These are phyloP conservation scores for Nycteola revayana DNA, from an alignment of 2,888 invertebrate species.

Conservation along the genomic window DNA sequence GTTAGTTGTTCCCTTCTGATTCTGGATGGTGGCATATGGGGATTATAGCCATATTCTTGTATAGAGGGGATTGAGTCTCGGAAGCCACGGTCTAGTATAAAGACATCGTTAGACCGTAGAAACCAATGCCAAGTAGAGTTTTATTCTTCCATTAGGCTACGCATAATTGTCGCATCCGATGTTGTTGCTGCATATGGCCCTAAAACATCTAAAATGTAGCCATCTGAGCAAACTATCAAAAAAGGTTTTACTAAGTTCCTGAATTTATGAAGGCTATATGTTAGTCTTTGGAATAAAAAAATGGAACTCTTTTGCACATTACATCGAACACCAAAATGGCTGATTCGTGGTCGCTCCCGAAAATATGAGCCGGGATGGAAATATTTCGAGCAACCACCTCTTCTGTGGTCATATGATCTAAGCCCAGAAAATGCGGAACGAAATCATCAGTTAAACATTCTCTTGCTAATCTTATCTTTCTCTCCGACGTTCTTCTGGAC, in stretches of 20 bases:
- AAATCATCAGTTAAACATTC: slow-evolving; percentile 16
- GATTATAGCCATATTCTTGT: slow-evolving; percentile 1
- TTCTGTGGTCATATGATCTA: slow-evolving; percentile 17
- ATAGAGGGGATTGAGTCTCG: slow-evolving; percentile 2
- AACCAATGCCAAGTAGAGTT: slow-evolving; percentile 2
- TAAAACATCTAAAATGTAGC: slow-evolving; percentile 3
- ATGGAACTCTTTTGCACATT: slow-evolving; percentile 18
- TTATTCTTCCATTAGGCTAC: background rate
- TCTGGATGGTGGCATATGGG: slow-evolving; percentile 3
- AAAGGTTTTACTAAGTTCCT: slow-evolving; percentile 9
- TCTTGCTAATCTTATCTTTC: slow-evolving; percentile 54
- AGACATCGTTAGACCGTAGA: slow-evolving; percentile 3
- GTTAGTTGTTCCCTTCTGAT: slow-evolving; percentile 1
- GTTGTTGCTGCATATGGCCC: slow-evolving; percentile 7
- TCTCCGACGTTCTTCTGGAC: slow-evolving; percentile 46
- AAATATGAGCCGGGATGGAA: slow-evolving; percentile 7
- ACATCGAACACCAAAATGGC: slow-evolving; percentile 9
- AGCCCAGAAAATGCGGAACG: slow-evolving; percentile 12
- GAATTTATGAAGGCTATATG: slow-evolving; percentile 13
- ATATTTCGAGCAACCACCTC: slow-evolving; percentile 11
- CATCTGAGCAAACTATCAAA: slow-evolving; percentile 11
- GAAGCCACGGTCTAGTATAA: slow-evolving; percentile 9
- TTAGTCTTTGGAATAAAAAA: slow-evolving; percentile 15
- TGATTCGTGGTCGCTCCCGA: slow-evolving; percentile 3
- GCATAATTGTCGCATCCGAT: slow-evolving; percentile 3